phyloP scores from a whole-genome alignment of 2,113 vertebrate genomes.

The Psophia crepitans region DNA sequence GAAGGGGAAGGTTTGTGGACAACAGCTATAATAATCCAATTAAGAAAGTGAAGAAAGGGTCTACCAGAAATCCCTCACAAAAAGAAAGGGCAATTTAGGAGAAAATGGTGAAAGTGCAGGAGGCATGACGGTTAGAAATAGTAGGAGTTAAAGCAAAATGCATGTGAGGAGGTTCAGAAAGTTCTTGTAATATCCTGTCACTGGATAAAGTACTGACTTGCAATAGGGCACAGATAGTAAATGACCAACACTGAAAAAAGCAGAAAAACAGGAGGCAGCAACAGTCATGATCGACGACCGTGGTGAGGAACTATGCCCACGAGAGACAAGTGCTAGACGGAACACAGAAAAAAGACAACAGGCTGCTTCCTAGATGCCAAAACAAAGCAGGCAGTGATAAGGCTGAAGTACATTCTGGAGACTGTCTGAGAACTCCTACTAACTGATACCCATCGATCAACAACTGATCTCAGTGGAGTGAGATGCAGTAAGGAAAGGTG shows the following conservation, averaged over 20 bases:
- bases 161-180: not conserved
- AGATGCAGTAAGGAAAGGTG: not conserved
- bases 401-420: not conserved
- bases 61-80: not conserved
- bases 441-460: not conserved
- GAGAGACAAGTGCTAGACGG: not conserved
- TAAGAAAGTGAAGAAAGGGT: not conserved
- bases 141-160: not conserved
- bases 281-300: not conserved
- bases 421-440: not conserved
- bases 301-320: not conserved
- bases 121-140: not conserved
- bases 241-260: not conserved
- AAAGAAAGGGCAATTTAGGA: not conserved
- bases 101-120: not conserved
- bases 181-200: not conserved
- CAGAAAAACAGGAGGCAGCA: not conserved
- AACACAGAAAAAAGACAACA: not conserved
- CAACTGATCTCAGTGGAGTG: not conserved
- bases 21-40: not conserved
- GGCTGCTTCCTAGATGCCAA: not conserved
- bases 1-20: not conserved
- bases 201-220: not conserved
- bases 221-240: not conserved
- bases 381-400: not conserved